Base-by-base conservation (phyloP, 2,888 invertebrate genomes). In the Theretra japonica region DNA sequence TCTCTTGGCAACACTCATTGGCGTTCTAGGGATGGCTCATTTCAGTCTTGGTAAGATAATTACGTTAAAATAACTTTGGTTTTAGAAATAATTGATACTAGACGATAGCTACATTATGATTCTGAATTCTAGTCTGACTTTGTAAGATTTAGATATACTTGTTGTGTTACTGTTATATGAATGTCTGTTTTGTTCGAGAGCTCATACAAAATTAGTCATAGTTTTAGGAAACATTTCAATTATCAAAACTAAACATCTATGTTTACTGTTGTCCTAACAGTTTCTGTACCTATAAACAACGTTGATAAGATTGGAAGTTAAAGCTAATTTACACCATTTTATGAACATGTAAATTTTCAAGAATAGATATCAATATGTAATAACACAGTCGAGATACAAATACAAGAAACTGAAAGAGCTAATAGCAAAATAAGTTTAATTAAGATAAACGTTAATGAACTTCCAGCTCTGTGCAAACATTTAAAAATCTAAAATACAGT, bases 1-100 rank as follows among this genome's bases (percentile, higher is more conserved):
- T 82, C 93, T 98, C 77, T 92, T 98, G 72, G 98, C 98, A 6
- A 98, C 98, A 0, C 94, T 98, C 71, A 98, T 98, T 83, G 98
- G 98, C 23, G 96, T 98, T 0, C 94, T 98, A 65, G 98, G 97
- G 78, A 98, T 98, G 96, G 96, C 98, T 2, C 98, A 98, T 91
- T 98, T 98, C 86, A 98, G 98, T 91, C 95, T 98, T 84, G 97
- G 97, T 96, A 89, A 87, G 91, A 30, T 1, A n/a, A 0, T 53
- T 53, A n/a, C 53, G 2, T 3, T 41, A 41, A 41, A 41, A 41
- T 41, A 15, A 15, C 11, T 11, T 53, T 53, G 53, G n/a, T 53
- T 41, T 41, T 15, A 41, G 41, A 41, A 41, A 41, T 41, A 2
- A 15, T 15, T 11, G 41, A 41, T 41, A 41, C 11, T 15, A 23